A percentile compares a stretch with the other conserved stretches of the same genome.
Evolutionary conservation across 2,113 vertebrate species (phyloP).

Genomic region (Percina caprodes): DNA sequence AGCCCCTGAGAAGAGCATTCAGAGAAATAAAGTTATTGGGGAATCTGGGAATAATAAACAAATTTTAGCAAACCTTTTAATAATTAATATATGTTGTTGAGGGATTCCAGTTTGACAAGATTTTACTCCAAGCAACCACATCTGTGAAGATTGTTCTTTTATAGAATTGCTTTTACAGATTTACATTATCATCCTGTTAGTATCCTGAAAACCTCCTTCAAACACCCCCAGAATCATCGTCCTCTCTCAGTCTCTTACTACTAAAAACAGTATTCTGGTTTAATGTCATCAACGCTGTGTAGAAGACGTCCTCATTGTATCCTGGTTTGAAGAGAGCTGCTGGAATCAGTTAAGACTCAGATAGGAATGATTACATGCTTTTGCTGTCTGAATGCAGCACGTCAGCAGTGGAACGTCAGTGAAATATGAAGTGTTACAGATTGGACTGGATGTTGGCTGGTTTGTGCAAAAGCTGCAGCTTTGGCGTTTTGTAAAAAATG

Average conservation of each 20-base stretch:
- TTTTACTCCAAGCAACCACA: neutral
- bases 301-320: neutral
- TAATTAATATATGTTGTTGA: neutral
- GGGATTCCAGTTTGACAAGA: neutral
- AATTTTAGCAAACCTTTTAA: neutral
- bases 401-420: conserved; percentile 45
- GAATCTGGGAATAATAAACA: neutral
- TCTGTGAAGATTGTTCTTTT: neutral
- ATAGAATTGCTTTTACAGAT: neutral
- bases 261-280: neutral
- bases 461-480: conserved; percentile 45
- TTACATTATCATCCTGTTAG: neutral
- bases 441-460: conserved; percentile 28
- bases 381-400: conserved; percentile 32
- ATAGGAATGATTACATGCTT: conserved; percentile 17
- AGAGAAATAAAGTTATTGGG: neutral
- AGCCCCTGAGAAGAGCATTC: neutral
- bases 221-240: neutral
- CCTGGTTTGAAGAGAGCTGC: neutral
- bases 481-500: conserved; percentile 66
- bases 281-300: neutral
- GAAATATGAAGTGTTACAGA: conserved; percentile 64
- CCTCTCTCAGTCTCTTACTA: neutral
- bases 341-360: conserved; percentile 37
- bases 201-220: rapidly evolving